phyloP scores from a whole-genome alignment of 2,113 vertebrate genomes.

The Ophthalmolycus amberensis region DNA sequence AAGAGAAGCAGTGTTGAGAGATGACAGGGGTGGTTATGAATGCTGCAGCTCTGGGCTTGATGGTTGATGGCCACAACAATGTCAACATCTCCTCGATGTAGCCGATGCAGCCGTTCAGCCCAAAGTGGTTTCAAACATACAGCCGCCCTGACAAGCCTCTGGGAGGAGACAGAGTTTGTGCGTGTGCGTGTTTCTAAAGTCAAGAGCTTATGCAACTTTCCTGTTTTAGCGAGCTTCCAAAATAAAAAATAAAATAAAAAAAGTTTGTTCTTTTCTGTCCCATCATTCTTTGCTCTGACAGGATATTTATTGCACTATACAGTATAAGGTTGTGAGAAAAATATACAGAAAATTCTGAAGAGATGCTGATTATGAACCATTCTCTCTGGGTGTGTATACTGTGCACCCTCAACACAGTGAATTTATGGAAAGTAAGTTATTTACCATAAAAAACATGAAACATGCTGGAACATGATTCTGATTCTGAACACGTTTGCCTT shows the following conservation, averaged over 20 bases:
- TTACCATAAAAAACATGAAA: too few species aligned
- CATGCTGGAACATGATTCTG: too few species aligned
- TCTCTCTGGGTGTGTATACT: neutral
- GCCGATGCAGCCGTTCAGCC: slow-evolving; percentile 77
- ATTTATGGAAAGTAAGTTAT: neutral
- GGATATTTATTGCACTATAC: neutral
- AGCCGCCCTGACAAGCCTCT: slow-evolving; percentile 59
- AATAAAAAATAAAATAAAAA: slow-evolving; percentile 50
- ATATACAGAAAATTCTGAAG: neutral
- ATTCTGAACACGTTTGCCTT: too few species aligned
- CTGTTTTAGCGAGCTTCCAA: slow-evolving; percentile 54
- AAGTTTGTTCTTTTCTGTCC: slow-evolving; percentile 37
- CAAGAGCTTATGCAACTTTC: slow-evolving; percentile 76
- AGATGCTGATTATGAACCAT: neutral
- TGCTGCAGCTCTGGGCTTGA: slow-evolving; percentile 77
- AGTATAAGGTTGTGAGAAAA: too few species aligned
- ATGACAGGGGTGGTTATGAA: slow-evolving; percentile 74
- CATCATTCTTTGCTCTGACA: slow-evolving; percentile 16
- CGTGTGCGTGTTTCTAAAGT: slow-evolving; percentile 13
- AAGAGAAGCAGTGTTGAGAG: slow-evolving; percentile 83
- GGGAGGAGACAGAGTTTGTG: slow-evolving; percentile 33
- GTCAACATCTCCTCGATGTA: slow-evolving; percentile 81
- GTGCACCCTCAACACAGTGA: too few species aligned
- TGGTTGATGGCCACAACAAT: slow-evolving; percentile 85
- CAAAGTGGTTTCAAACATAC: slow-evolving; percentile 66